Conservation (phyloP, 2,113 vertebrate genomes). For the Myodes glareolus region DNA sequence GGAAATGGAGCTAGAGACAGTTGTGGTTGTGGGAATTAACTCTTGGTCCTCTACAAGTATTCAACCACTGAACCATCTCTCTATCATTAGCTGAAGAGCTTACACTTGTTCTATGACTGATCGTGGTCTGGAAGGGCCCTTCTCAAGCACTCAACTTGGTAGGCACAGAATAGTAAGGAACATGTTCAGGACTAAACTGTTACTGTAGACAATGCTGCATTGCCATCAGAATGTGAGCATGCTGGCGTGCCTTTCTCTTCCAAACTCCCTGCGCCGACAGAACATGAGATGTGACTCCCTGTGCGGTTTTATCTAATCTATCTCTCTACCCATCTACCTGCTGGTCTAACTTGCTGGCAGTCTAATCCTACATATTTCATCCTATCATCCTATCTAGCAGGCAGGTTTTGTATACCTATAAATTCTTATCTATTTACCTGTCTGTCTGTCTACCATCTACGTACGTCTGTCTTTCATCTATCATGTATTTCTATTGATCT, state of each 20-base stretch:
- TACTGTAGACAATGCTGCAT: neutral
- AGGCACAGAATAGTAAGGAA: neutral
- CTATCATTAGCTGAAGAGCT: neutral
- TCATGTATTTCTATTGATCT: neutral
- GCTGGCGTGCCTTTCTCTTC: neutral
- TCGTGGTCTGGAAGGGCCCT: neutral
- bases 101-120: neutral
- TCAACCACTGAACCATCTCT: neutral
- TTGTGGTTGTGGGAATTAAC: neutral
- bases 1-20: neutral
- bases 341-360: neutral
- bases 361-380: neutral
- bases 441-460: neutral
- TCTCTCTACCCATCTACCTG: too few species aligned
- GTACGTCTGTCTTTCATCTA: neutral
- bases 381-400: neutral
- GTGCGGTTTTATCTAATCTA: neutral
- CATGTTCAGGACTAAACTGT: neutral
- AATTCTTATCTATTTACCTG: neutral
- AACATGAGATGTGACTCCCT: neutral
- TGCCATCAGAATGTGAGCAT: neutral
- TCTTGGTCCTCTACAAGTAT: neutral
- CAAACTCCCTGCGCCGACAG: neutral
- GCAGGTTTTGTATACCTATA: neutral
- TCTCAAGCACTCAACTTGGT: neutral